A percentile compares a stretch with the other conserved stretches of the same genome.
phyloP scores from a whole-genome alignment of 2,797 vertebrate species.

The Nyctalus aviator region DNA sequence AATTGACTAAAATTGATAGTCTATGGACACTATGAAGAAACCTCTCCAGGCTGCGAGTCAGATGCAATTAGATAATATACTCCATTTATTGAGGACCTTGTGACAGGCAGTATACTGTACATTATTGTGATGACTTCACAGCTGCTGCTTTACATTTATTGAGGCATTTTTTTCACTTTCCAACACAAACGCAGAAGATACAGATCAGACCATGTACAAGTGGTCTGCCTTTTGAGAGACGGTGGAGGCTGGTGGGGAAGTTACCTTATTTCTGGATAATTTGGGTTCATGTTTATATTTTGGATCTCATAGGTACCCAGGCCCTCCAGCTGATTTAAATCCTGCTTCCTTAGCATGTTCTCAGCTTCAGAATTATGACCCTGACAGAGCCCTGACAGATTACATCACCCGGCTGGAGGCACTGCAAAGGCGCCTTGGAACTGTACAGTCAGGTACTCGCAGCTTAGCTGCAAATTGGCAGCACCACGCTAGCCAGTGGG shows the following conservation, averaged over 20 bases:
- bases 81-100: not conserved
- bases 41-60: not conserved
- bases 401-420: conserved; percentile 97
- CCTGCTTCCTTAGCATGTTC: conserved; percentile 91
- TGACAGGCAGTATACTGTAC: not conserved
- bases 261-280: not conserved
- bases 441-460: conserved; percentile 92
- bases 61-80: not conserved
- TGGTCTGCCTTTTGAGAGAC: not conserved
- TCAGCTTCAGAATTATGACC: conserved; percentile 97
- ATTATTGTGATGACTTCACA: not conserved
- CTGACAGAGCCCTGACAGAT: conserved; percentile 96
- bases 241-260: not conserved
- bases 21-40: not conserved
- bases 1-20: not conserved
- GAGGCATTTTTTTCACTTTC: not conserved
- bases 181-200: not conserved
- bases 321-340: conserved; percentile 86
- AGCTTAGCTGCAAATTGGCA: not conserved
- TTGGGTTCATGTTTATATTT: conserved; percentile 37
- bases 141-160: conserved; percentile 18
- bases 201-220: not conserved
- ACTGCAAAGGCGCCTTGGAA: conserved; percentile 95
- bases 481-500: not conserved
- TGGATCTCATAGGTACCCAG: conserved; percentile 88